These are phyloP conservation scores for Bedellia somnulentella DNA, from an alignment of 2,888 invertebrate species.

Conservation along the genomic window DNA sequence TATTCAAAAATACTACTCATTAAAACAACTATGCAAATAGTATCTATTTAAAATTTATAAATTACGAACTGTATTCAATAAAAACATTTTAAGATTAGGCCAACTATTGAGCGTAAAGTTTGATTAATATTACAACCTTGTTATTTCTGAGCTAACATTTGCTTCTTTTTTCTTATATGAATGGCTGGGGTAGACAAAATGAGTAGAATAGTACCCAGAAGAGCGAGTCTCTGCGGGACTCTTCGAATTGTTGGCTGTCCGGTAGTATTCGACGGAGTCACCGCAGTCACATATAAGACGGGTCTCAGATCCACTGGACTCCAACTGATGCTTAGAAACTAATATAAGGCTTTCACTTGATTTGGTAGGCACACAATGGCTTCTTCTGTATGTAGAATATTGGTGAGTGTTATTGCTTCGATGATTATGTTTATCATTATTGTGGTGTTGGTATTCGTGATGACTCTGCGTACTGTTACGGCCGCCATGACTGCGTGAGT, in stretches of 20 bases:
- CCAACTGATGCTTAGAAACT: constrained; percentile 65
- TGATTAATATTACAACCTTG: constrained; percentile 57
- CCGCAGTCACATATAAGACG: constrained; percentile 74
- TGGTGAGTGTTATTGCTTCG: constrained; percentile 40
- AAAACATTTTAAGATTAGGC: background rate
- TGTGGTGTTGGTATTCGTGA: constrained; percentile 44
- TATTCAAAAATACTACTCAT: too few species aligned
- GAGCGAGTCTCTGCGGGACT: constrained; percentile 33
- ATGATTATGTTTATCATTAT: constrained; percentile 42
- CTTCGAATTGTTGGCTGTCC: constrained; percentile 27
- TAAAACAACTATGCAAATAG: too few species aligned
- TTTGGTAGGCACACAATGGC: constrained; percentile 68
- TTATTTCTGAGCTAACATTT: constrained; percentile 70
- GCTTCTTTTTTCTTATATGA: constrained; percentile 54
- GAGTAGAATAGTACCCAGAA: constrained; percentile 40
- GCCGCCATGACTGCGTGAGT: constrained; percentile 58
- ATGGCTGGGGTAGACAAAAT: constrained; percentile 50
- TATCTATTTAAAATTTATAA: too few species aligned
- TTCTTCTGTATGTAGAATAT: constrained; percentile 46
- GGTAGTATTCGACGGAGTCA: constrained; percentile 45
- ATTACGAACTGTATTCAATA: too few species aligned
- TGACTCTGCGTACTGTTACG: constrained; percentile 63
- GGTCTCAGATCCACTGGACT: constrained; percentile 65
- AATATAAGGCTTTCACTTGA: constrained; percentile 79
- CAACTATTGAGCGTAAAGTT: background rate